Evolutionary conservation across 2,888 invertebrate genomes (phyloP).

Genomic region (Dyspetes luteomarginatus): DNA sequence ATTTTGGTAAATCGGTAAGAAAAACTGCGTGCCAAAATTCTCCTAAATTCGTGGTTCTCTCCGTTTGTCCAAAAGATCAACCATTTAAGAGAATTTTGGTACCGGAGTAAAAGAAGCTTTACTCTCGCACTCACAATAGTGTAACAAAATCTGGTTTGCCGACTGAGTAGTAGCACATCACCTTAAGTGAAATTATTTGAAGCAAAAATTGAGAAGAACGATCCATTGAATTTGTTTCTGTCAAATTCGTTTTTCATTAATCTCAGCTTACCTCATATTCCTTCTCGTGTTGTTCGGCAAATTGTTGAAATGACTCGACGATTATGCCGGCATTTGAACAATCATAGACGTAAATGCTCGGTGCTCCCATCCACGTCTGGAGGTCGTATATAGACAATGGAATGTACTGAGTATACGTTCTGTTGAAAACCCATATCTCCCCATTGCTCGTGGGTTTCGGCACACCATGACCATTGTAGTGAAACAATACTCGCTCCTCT

Average conservation of each 20-base stretch:
- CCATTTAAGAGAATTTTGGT: too few relatives aligned
- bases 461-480: constrained; percentile 99
- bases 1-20: too few relatives aligned
- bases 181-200: too few relatives aligned
- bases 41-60: too few relatives aligned
- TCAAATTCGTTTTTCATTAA: constrained; percentile 17
- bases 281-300: constrained; percentile 95
- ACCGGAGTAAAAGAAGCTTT: too few relatives aligned
- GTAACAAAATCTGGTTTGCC: too few relatives aligned
- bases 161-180: too few relatives aligned
- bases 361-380: constrained; percentile 99
- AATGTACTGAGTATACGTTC: constrained; percentile 99
- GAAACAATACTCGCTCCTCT: constrained; percentile 98
- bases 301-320: constrained; percentile 94
- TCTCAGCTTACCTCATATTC: constrained; percentile 88
- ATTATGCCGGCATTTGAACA: constrained; percentile 99
- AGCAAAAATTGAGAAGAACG: background rate
- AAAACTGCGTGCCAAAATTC: too few relatives aligned
- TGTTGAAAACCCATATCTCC: constrained; percentile 99
- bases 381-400: constrained; percentile 99
- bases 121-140: too few relatives aligned
- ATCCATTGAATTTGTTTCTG: background rate
- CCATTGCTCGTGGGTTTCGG: constrained; percentile 99
- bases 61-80: too few relatives aligned
- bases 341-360: constrained; percentile 99